phyloP scores from a whole-genome alignment of 1,140 invertebrate genomes.

The Pissodes strobi region DNA sequence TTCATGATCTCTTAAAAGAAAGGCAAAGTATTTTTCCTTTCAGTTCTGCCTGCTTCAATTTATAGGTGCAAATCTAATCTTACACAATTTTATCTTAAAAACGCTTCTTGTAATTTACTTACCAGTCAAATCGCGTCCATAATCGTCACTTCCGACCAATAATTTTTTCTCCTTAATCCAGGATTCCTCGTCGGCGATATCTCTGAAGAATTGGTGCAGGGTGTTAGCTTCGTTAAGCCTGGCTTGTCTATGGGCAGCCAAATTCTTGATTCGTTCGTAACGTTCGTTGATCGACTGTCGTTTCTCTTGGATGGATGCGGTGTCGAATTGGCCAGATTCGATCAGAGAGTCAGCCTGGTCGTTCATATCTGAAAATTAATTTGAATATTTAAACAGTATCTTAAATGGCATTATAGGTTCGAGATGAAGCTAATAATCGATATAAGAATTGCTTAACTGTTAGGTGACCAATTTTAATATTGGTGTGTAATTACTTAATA shows the following conservation, averaged over 20 bases:
- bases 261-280: conserved; percentile 89
- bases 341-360: conserved; percentile 91
- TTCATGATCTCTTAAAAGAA: no score
- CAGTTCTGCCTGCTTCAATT: no score
- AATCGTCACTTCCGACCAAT: conserved; percentile 96
- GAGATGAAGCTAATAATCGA: no score
- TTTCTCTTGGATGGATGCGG: conserved; percentile 90
- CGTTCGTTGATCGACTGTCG: conserved; percentile 92
- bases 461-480: no score
- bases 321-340: conserved; percentile 93
- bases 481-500: no score
- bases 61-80: no score
- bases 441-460: no score
- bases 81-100: no score
- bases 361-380: conserved; percentile 76
- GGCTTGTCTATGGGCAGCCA: conserved; percentile 88
- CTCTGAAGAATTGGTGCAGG: conserved; percentile 98
- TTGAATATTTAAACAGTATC: no score
- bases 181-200: conserved; percentile 99
- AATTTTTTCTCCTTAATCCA: conserved; percentile 99
- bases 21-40: no score
- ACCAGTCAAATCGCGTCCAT: conserved; percentile 93
- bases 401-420: no score
- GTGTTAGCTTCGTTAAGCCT: conserved; percentile 94
- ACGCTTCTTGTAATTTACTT: no score